Conservation (phyloP, 2,888 invertebrate genomes). For the Calephelis perditalis region DNA sequence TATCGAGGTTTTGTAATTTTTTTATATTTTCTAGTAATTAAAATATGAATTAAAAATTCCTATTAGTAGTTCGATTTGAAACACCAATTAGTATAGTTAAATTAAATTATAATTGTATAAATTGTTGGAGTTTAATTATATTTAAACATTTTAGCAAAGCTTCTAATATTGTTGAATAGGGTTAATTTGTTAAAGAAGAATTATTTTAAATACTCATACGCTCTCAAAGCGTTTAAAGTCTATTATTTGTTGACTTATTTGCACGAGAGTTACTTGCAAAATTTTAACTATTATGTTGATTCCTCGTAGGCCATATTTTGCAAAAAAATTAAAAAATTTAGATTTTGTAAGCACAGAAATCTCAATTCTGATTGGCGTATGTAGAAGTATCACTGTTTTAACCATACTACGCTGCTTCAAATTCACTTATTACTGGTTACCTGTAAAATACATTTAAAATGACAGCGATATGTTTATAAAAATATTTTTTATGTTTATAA, state of each 20-base stretch:
- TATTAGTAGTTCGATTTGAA: slow-evolving; percentile 53
- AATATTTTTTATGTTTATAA: too few relatives aligned
- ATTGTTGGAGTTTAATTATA: slow-evolving; percentile 7
- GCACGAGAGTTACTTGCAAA: background rate
- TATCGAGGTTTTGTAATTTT: too few relatives aligned
- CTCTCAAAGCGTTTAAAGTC: background rate
- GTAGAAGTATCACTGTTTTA: too few relatives aligned
- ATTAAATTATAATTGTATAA: slow-evolving; percentile 14
- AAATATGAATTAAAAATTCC: slow-evolving; percentile 44
- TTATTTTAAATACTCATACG: slow-evolving; percentile 2
- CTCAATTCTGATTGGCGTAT: too few relatives aligned
- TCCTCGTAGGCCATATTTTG: too few relatives aligned
- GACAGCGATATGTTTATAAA: too few relatives aligned
- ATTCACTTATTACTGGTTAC: too few relatives aligned
- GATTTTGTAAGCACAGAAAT: too few relatives aligned
- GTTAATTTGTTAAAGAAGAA: background rate
- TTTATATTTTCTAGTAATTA: slow-evolving; percentile 32
- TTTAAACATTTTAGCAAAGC: background rate
- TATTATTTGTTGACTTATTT: background rate
- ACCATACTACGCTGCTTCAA: too few relatives aligned
- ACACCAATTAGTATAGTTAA: slow-evolving; percentile 58
- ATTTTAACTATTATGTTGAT: background rate
- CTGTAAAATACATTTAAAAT: too few relatives aligned
- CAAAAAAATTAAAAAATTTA: too few relatives aligned
- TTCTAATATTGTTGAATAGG: background rate